phyloP scores from a whole-genome alignment of 2,888 invertebrate genomes.

The Cantharis rufa region DNA sequence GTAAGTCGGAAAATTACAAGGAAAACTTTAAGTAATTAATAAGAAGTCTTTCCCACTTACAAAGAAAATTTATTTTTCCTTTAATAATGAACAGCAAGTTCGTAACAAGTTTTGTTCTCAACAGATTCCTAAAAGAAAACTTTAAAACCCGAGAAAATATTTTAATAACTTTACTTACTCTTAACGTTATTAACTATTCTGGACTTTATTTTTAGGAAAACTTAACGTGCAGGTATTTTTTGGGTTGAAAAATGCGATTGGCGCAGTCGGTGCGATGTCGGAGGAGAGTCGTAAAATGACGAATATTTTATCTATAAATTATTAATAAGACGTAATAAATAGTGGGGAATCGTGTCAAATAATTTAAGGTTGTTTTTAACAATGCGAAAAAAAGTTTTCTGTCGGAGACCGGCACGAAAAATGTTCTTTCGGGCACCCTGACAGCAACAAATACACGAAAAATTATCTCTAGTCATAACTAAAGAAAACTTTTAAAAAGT shows the following conservation, averaged over 20 bases:
- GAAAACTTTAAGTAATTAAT: conserved; percentile 19
- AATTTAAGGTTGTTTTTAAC: conserved; percentile 38
- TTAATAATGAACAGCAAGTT: conserved; percentile 21
- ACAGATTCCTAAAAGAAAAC: neutral
- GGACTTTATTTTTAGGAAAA: neutral
- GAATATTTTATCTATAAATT: conserved; percentile 22
- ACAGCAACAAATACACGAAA: conserved; percentile 44
- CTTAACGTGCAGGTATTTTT: neutral
- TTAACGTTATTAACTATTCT: neutral
- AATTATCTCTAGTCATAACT: conserved; percentile 47
- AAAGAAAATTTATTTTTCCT: conserved; percentile 20
- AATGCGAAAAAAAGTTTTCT: conserved; percentile 32
- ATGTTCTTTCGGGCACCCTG: conserved; percentile 41
- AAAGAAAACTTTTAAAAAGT: conserved; percentile 43
- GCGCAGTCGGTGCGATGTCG: neutral
- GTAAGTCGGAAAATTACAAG: neutral
- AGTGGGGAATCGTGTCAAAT: conserved; percentile 38
- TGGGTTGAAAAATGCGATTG: neutral
- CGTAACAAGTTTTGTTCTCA: neutral
- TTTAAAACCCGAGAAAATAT: neutral
- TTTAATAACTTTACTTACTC: neutral
- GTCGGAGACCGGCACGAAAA: conserved; percentile 44
- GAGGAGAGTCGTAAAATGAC: neutral
- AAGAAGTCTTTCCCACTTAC: conserved; percentile 13
- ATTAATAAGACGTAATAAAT: conserved; percentile 36